A percentile compares a stretch with the other conserved stretches of the same genome.
phyloP scores from a whole-genome alignment of 1,140 invertebrate species.

The Tetraneura akinire region DNA sequence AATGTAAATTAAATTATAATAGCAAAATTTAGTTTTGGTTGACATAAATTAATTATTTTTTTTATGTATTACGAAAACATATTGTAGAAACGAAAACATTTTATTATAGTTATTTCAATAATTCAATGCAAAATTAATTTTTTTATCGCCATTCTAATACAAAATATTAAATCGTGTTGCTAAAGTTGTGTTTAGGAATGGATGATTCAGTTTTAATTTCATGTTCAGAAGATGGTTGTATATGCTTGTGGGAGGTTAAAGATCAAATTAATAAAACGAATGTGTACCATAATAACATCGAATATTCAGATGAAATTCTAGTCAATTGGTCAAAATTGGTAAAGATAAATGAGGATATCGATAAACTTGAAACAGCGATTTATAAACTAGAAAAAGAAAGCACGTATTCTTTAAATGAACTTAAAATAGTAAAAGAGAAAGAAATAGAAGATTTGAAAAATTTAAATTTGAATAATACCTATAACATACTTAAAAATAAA shows the following conservation, averaged over 20 bases:
- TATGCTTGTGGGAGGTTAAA: conserved; percentile 82
- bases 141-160: background rate
- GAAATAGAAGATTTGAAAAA: background rate
- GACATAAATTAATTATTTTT: no score
- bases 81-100: no score
- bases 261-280: conserved; percentile 66
- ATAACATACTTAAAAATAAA: background rate
- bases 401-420: conserved; percentile 60
- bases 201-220: conserved; percentile 79
- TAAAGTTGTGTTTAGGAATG: conserved; percentile 69
- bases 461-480: background rate
- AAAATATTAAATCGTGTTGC: conserved; percentile 7
- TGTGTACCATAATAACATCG: conserved; percentile 68
- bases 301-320: conserved; percentile 62
- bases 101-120: no score
- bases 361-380: conserved; percentile 67
- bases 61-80: no score
- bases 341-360: conserved; percentile 57
- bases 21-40: no score
- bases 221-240: conserved; percentile 71
- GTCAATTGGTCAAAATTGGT: conserved; percentile 63
- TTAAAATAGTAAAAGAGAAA: background rate
- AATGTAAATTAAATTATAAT: no score
- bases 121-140: no score
- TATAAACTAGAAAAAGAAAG: conserved; percentile 74